phyloP scores from a whole-genome alignment of 1,140 invertebrate genomes.

The Drosophila takahashii region DNA sequence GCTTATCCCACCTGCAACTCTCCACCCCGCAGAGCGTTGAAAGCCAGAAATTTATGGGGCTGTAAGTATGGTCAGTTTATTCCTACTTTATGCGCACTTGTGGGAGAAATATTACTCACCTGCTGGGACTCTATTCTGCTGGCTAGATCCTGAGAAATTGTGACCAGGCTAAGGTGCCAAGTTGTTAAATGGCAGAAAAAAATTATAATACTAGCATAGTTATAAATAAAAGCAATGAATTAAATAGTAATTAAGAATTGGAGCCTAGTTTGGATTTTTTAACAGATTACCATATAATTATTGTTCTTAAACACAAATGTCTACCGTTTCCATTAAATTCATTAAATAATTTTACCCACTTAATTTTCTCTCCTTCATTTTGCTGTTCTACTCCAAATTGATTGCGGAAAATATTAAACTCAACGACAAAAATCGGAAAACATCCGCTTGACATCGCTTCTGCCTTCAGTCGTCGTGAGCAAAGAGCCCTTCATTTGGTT shows the following conservation, averaged over 20 bases:
- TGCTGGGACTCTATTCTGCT: constrained; percentile 24
- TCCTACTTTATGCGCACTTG: constrained; percentile 35
- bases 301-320: background rate
- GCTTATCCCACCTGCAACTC: constrained; percentile 20
- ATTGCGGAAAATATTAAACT: constrained; percentile 4
- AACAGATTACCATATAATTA: background rate
- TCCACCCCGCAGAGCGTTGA: constrained; percentile 32
- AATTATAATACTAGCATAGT: background rate
- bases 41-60: constrained; percentile 50
- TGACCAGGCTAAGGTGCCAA: constrained; percentile 6
- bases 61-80: constrained; percentile 49
- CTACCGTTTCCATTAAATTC: too few relatives aligned
- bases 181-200: constrained; percentile 1
- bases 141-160: constrained; percentile 23
- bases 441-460: background rate
- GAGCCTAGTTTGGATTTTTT: background rate
- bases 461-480: background rate
- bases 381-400: background rate
- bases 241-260: too few relatives aligned
- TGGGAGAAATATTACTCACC: constrained; percentile 37
- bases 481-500: constrained; percentile 32
- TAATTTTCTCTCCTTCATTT: background rate
- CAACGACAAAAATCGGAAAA: constrained; percentile 9
- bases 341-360: background rate
- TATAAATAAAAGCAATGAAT: background rate